A percentile compares a stretch with the other conserved stretches of the same genome.
Evolutionary conservation across 2,888 invertebrate species (phyloP).

Genomic region (Drosophila austrosaltans): DNA sequence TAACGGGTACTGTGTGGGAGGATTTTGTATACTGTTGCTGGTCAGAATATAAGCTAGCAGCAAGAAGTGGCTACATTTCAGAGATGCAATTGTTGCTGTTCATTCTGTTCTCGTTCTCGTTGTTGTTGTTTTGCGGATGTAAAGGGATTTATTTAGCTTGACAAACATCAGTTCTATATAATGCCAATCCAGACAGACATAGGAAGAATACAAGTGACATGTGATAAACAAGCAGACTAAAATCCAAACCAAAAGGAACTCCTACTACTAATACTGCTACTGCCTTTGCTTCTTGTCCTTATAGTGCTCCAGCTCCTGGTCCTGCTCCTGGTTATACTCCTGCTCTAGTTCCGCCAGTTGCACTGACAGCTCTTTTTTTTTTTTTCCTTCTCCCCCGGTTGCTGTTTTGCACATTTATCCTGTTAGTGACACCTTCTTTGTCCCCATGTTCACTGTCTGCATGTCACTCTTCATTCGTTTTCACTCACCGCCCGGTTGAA

Average conservation of each 20-base stretch:
- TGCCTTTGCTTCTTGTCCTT: constrained; percentile 3
- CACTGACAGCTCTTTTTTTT: constrained; percentile 71
- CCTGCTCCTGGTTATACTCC: constrained; percentile 11
- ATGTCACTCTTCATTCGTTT: constrained; percentile 73
- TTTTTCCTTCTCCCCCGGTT: constrained; percentile 53
- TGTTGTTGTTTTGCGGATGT: background rate
- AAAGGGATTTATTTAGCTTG: constrained; percentile 53
- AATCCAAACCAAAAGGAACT: constrained; percentile 38
- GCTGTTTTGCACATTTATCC: constrained; percentile 78
- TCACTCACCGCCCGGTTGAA: constrained; percentile 10
- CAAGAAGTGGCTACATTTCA: constrained; percentile 52
- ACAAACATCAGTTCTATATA: constrained; percentile 66
- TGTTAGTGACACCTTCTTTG: constrained; percentile 79
- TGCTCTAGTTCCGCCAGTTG: constrained; percentile 15
- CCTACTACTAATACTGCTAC: background rate
- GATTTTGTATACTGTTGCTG: constrained; percentile 32
- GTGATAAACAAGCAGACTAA: constrained; percentile 67
- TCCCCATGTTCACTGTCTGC: constrained; percentile 65
- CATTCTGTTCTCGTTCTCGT: constrained; percentile 19
- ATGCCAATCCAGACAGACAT: constrained; percentile 69
- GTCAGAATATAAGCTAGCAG: constrained; percentile 29
- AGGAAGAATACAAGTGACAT: constrained; percentile 53
- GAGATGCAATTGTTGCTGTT: constrained; percentile 54
- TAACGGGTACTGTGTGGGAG: constrained; percentile 11
- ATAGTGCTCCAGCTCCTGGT: background rate